Evolutionary conservation across 2,888 invertebrate genomes (phyloP).

Genomic region (Temnothorax unifasciatus): DNA sequence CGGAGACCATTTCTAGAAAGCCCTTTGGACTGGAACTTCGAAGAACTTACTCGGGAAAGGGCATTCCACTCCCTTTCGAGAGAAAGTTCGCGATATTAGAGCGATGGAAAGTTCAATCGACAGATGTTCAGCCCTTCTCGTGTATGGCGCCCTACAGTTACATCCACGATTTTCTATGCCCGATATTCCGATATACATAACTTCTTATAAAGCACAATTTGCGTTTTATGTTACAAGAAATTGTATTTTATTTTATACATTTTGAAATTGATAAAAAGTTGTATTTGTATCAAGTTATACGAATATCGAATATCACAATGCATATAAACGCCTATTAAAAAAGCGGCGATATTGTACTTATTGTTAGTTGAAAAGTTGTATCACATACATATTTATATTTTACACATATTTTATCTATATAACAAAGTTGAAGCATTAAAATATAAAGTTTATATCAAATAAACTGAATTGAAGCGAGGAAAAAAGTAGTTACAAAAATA

Average conservation of each 20-base stretch:
- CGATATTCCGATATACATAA: background rate
- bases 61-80: constrained; percentile 12
- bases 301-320: background rate
- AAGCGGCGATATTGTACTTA: background rate
- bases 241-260: background rate
- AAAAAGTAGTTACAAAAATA: background rate
- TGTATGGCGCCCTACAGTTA: background rate
- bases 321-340: background rate
- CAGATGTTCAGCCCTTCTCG: background rate
- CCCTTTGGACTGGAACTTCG: constrained; percentile 15
- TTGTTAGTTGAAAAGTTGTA: background rate
- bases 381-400: background rate
- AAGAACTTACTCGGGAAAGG: constrained; percentile 20
- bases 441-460: background rate
- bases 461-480: background rate
- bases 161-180: background rate
- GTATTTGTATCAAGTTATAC: background rate
- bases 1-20: constrained; percentile 31
- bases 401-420: background rate
- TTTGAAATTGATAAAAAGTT: background rate
- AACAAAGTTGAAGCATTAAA: constrained; percentile 3
- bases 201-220: background rate
- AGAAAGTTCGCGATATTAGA: constrained; percentile 41
- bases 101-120: constrained; percentile 27
- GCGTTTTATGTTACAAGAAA: constrained; percentile 1